A percentile compares a stretch with the other conserved stretches of the same genome.
Evolutionary conservation across 1,140 invertebrate genomes (phyloP).

Genomic region (Euschistus heros): DNA sequence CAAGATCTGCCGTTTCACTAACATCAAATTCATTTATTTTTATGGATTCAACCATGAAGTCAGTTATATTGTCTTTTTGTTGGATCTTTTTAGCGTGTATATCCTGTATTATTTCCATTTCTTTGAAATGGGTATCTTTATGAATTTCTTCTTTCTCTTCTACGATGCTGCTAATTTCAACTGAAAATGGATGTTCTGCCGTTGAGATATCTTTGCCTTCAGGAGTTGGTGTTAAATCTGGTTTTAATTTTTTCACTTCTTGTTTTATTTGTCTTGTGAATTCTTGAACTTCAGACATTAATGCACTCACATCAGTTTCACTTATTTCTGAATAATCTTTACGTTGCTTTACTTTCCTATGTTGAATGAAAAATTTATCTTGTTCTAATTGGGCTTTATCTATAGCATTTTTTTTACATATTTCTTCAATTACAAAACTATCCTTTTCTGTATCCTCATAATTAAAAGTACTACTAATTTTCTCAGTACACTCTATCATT

Average conservation of each 20-base stretch:
- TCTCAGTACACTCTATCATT: constrained; percentile 18
- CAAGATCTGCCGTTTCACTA: no score
- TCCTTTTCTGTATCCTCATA: constrained; percentile 7
- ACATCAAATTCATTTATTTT: no score
- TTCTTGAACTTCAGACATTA: constrained; percentile 41
- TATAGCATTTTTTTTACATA: constrained; percentile 18
- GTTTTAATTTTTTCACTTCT: constrained; percentile 42
- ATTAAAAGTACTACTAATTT: constrained; percentile 3
- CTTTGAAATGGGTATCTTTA: not conserved
- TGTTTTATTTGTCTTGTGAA: constrained; percentile 40
- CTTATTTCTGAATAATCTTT: constrained; percentile 23
- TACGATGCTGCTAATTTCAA: constrained; percentile 16
- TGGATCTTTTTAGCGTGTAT: no score
- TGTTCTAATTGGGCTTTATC: not conserved
- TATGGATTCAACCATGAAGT: no score
- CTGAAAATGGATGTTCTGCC: constrained; percentile 13
- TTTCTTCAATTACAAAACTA: constrained; percentile 9
- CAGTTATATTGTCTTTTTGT: no score
- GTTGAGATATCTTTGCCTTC: constrained; percentile 33
- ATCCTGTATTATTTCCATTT: no score
- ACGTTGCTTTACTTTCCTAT: constrained; percentile 19
- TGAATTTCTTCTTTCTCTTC: constrained; percentile 17
- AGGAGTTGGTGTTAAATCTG: constrained; percentile 42
- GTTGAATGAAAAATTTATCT: not conserved
- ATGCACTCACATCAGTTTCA: constrained; percentile 37